Conservation (phyloP, 2,113 vertebrate genomes). For the Dromas ardeola region DNA sequence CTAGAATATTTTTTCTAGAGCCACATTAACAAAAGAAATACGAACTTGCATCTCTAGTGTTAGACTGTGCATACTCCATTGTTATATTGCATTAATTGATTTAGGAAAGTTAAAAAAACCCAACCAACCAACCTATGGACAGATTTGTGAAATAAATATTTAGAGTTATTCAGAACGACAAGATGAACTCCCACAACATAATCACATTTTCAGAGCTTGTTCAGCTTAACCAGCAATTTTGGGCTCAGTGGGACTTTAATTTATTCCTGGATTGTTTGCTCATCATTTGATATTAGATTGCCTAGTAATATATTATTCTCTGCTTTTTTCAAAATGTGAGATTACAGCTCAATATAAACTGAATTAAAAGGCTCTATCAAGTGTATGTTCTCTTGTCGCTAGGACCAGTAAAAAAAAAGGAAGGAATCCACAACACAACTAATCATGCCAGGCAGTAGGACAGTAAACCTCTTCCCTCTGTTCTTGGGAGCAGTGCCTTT, state of each 20-base stretch:
- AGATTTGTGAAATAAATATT: neutral
- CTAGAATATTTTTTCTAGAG: neutral
- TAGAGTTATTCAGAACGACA: neutral
- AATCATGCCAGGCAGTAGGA: neutral
- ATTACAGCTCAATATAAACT: neutral
- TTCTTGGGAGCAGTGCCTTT: neutral
- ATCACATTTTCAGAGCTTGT: constrained; percentile 22
- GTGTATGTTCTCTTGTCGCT: neutral
- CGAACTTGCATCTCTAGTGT: neutral
- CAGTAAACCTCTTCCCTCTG: neutral
- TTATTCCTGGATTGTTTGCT: constrained; percentile 36
- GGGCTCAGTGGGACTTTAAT: constrained; percentile 10
- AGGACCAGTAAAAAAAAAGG: neutral
- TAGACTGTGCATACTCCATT: neutral
- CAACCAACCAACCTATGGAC: neutral
- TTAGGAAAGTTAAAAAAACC: neutral
- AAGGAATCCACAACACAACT: neutral
- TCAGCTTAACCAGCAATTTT: constrained; percentile 23
- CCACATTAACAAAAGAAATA: neutral
- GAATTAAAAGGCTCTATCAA: neutral
- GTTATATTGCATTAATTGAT: neutral
- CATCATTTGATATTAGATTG: constrained; percentile 15
- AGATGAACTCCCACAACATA: neutral
- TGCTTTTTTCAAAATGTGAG: neutral
- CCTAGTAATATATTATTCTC: neutral